A percentile compares a stretch with the other conserved stretches of the same genome.
These are phyloP conservation scores for Drosophila anomalata DNA, from an alignment of 2,888 invertebrate species.

Conservation along the genomic window DNA sequence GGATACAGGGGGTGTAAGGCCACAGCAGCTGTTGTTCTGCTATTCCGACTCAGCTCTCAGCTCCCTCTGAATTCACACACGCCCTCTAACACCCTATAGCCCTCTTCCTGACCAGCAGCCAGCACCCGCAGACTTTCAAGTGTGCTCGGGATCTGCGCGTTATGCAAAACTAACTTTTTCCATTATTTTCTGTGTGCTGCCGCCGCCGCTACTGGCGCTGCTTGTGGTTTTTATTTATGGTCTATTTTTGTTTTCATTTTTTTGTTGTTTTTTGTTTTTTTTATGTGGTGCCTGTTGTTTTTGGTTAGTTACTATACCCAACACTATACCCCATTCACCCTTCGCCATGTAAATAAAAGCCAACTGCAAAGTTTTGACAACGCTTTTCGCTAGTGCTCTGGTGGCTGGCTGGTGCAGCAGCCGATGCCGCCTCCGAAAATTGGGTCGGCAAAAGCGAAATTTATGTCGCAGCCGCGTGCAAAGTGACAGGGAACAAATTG, in stretches of 20 bases:
- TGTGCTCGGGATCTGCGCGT: conserved; percentile 61
- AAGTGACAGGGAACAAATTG: conserved; percentile 77
- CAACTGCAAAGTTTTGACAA: conserved; percentile 76
- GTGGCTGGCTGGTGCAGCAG: conserved; percentile 48
- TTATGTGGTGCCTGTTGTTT: not conserved
- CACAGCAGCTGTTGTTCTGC: conserved; percentile 66
- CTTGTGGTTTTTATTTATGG: conserved; percentile 75
- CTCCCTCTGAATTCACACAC: conserved; percentile 24
- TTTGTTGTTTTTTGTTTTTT: not conserved
- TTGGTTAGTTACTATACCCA: conserved; percentile 63
- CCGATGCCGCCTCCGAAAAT: conserved; percentile 48
- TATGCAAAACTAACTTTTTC: conserved; percentile 78
- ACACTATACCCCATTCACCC: conserved; percentile 4
- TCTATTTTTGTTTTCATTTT: conserved; percentile 70
- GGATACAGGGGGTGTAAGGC: conserved; percentile 1
- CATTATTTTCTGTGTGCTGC: conserved; percentile 71
- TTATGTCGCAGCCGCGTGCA: conserved; percentile 77
- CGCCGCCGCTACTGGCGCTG: conserved; percentile 41
- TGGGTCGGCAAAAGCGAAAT: conserved; percentile 76
- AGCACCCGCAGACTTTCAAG: conserved; percentile 58
- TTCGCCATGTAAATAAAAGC: conserved; percentile 69
- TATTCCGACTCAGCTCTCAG: conserved; percentile 29
- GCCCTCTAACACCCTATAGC: conserved; percentile 12
- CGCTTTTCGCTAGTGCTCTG: conserved; percentile 61
- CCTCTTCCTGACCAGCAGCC: conserved; percentile 24